Evolutionary conservation across 2,797 vertebrate genomes (phyloP), one percentile per base, ranked within the genome.

Genomic region (Nyctibius grandis): DNA sequence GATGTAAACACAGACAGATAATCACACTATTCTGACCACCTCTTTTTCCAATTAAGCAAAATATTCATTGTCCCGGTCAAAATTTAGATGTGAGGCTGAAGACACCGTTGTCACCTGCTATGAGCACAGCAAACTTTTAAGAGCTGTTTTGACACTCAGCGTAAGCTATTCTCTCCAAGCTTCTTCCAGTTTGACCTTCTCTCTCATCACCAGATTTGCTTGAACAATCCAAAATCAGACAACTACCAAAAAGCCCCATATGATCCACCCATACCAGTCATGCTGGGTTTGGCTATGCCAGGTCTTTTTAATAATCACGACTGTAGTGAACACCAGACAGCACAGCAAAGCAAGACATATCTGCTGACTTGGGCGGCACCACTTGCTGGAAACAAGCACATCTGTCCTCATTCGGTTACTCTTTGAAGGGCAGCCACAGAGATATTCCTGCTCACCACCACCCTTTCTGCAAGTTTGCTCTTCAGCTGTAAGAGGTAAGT

Each of bases 201-300:
- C 34, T 47, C 50, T 70, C 51, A 67, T 11, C 11, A 31, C 4
- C 14, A 69, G 14, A 50, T 54, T 79, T 80, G 16, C 21, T 5
- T 6, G 34, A 88, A 67, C 25, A 85, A 72, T 47, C 40, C 29
- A 61, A 89, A 92, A n/a, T 3, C 4, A 1, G 34, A 65, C 42
- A 74, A 68, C 28, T 60, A 82, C 19, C 29, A 57, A 61, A 75
- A 68, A 87, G 20, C 29, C 33, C 1, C 0, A 1, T 8, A 57
- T 28, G 45, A 73, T n/a, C 34, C 51, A 63, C 19, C 28, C 4
- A 0, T 36, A 69, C 0, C 2, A 2, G 17, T 77, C 9, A 44
- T 3, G 10, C 2, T 60, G 23, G 15, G 48, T 29, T 79, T 88
- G 54, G 28, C 21, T 47, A 31, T 38, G 12, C 7, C 26, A 38